Evolutionary conservation across 2,113 vertebrate genomes (phyloP), one percentile per base, ranked within the genome.

Genomic region (Desmodus rotundus): DNA sequence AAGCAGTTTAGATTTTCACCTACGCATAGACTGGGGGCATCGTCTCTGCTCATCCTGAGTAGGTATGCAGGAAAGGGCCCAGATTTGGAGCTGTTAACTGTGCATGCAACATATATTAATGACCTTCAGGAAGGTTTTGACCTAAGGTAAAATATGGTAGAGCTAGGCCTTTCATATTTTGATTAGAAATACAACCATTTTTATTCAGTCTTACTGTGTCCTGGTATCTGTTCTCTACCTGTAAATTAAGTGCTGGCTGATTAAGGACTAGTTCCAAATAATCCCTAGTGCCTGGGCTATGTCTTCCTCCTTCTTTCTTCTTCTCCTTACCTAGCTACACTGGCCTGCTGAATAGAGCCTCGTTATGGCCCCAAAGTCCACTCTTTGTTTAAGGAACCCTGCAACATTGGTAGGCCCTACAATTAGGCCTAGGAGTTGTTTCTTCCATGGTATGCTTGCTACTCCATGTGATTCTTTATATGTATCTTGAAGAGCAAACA

Each of bases 281-380:
- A 63, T 17, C 50, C 65, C 78, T 33, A n/a, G 20, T 52, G 56
- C 56, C 78, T 38, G 73, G 85, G 76, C 24, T 5, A 0, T n/a
- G 19, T 38, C 73, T 63, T 24, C 83, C 50, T 38, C 22, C 47
- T 80, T 15, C 41, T 43, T 52, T 38, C n/a, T 58, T 38, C n/a
- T 85, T 87, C 47, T 94, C 86, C 77, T 91, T 73, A 45, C 76
- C 82, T 81, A 67, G 28, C 76, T 81, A 65, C 36, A 12, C 67
- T 70, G 95, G 74, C 45, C 98, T 98, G 98, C 98, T 98, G 98
- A 98, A 97, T 96, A 98, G 97, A 98, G 87, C 95, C 97, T 96
- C 92, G 33, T 86, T 95, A 96, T 89, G 88, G 70, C 96, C 85
- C 97, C 83, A 94, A 96, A 96, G 52, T 93, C 93, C 38, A 2